phyloP scores from a whole-genome alignment of 1,140 invertebrate genomes.

The Drosophila hydei region DNA sequence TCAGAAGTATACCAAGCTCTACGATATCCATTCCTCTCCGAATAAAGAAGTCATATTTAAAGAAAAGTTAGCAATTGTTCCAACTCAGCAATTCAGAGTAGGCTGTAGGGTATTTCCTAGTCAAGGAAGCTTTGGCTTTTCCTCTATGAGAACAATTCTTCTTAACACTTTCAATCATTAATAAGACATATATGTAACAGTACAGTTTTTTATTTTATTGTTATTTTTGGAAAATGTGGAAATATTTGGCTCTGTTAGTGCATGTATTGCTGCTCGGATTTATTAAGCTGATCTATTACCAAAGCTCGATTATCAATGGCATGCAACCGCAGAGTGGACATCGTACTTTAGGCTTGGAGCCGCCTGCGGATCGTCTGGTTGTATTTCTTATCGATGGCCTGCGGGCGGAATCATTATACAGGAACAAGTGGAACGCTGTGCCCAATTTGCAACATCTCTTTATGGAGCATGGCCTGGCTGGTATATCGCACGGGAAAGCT shows the following conservation, averaged over 20 bases:
- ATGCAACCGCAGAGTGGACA: conserved; percentile 84
- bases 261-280: conserved; percentile 86
- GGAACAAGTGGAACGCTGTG: conserved; percentile 60
- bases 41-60: too few species aligned
- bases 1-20: too few species aligned
- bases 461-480: conserved; percentile 89
- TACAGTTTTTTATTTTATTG: conserved; percentile 1
- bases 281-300: conserved; percentile 87
- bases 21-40: too few species aligned
- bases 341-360: conserved; percentile 68
- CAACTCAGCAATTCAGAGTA: too few species aligned
- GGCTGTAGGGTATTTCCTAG: neutral
- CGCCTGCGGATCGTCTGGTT: conserved; percentile 90
- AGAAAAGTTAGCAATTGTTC: neutral
- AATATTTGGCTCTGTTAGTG: conserved; percentile 64
- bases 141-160: neutral
- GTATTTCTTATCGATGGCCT: conserved; percentile 96
- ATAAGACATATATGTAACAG: neutral
- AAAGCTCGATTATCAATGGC: conserved; percentile 85
- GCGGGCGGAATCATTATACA: conserved; percentile 91
- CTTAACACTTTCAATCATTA: conserved; percentile 1
- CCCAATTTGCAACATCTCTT: conserved; percentile 55
- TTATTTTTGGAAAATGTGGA: conserved; percentile 66
- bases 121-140: conserved; percentile 11
- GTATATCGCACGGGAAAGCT: conserved; percentile 94